A percentile compares a stretch with the other conserved stretches of the same genome.
Evolutionary conservation across 2,888 invertebrate species (phyloP).

Genomic region (Drosophila dives): DNA sequence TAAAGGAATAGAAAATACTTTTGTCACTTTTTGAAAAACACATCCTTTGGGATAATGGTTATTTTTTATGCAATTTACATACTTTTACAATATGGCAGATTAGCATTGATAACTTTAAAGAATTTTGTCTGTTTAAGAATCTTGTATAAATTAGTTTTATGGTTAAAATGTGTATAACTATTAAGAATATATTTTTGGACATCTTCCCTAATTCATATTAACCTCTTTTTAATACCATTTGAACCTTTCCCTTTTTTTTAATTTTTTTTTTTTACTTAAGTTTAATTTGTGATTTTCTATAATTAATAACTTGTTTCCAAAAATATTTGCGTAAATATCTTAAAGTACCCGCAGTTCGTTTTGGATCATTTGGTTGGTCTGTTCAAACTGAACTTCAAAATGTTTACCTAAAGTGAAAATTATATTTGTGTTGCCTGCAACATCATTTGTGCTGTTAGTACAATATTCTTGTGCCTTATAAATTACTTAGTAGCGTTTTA

Average conservation of each 20-base stretch:
- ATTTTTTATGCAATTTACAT: background rate
- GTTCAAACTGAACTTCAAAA: slow-evolving; percentile 33
- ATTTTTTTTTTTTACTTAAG: background rate
- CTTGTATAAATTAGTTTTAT: background rate
- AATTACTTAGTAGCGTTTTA: slow-evolving; percentile 67
- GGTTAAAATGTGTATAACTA: background rate
- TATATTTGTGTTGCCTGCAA: slow-evolving; percentile 27
- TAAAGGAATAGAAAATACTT: background rate
- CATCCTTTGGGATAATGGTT: background rate
- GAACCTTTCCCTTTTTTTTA: background rate
- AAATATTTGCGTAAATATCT: background rate
- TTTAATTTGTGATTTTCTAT: background rate
- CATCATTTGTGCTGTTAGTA: slow-evolving; percentile 57
- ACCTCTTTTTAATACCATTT: background rate
- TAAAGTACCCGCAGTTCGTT: slow-evolving; percentile 16
- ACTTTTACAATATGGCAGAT: too few species aligned
- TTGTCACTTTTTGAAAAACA: background rate
- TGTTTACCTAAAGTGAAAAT: slow-evolving; percentile 18
- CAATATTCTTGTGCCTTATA: slow-evolving; percentile 56
- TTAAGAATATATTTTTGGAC: too few species aligned
- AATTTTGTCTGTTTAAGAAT: background rate
- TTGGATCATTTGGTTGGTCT: slow-evolving; percentile 1
- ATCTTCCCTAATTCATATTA: too few species aligned
- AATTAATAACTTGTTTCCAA: background rate
- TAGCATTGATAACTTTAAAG: background rate